Evolutionary conservation across 1,140 invertebrate species (phyloP), one percentile per base, ranked within the genome.

Genomic region (Zaprionus kolodkinae): DNA sequence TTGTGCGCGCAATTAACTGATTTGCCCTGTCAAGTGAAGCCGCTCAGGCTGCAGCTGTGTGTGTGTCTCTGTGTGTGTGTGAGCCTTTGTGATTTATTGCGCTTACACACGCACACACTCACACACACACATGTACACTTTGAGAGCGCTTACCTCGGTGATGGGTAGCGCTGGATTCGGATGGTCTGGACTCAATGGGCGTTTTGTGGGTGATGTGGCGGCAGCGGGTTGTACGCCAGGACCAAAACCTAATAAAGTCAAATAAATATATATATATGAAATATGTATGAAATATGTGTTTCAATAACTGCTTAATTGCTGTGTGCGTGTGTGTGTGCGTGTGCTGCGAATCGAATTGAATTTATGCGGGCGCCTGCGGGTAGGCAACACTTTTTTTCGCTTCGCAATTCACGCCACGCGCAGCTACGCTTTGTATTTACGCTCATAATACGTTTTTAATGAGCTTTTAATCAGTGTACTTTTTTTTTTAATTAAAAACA

Each of bases 131-230:
- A 52, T 15, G 27, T 15, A 40, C 13, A 50, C 17, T 12, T 11
- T 55, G 38, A 4, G 38, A 4, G 48, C 27, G n/a, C 67, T 91
- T 91, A 94, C 94, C 91, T 95, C 94, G n/a, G 94, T 94, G 64
- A 95, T 95, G 62, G 94, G 93, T 81, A 94, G 92, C 7, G 94
- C 94, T 45, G 94, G 94, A 92, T 95, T 94, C 4, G 94, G 93
- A 79, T 94, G 94, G 79, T 95, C 94, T 10, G 94, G 94, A 50
- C 94, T 94, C 35, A 93, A 81, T 25, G 94, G 94, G 71, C 94
- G 88, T 73, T 93, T 92, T 60, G 93, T 93, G 62, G 94, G 93
- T 15, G 94, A 94, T 66, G 91, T 75, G 67, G 93, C 93, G 33
- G 93, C 93, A 64, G 76, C 89, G 76, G 73, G 90, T 70, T 82